Base-by-base conservation (phyloP, 2,113 vertebrate species). In the Tachuris rubrigastra region DNA sequence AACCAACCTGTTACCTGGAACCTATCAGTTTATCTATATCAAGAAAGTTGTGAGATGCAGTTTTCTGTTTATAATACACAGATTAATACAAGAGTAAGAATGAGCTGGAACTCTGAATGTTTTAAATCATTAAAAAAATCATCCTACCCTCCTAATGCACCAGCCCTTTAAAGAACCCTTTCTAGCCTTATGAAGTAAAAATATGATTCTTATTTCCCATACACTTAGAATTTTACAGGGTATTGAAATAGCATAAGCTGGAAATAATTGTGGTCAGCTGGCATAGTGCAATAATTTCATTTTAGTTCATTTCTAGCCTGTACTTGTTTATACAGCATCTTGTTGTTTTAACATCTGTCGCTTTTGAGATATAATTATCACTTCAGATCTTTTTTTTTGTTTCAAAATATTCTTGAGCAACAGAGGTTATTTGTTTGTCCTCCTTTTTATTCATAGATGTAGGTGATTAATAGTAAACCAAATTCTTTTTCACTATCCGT, bases 321-420 rank as follows among this genome's bases (percentile, higher is more conserved):
- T 58, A 62, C 71, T 92, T 72, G 73, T 87, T 87, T 92, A 74
- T 92, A 87, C 87, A 96, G 62, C 66, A 75, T 91, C 77, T 93
- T 92, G 55, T 89, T 94, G 72, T 91, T 96, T 94, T 93, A 96
- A 89, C 81, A 93, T 95, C 91, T 95, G 91, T 79, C 0, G 2
- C 62, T 91, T 94, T 95, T 31, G 69, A 87, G 78, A 73, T 89
- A 69, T 79, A 96, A 94, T 87, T 92, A 89, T 88, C 60, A 72
- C 63, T 94, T 97, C 62, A 85, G 62, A 93, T 85, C 58, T 85
- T 92, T 55, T 87, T 59, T 81, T 87, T 82, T 87, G 27, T 89
- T 93, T 94, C 81, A 87, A 91, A 93, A 85, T 85, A 94, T 65
- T 76, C 63, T 91, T 91, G 30, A 82, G n/a, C 56, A 91, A 66